These are phyloP conservation scores for Heterotis niloticus DNA, from an alignment of 2,113 vertebrate genomes.

Conservation along the genomic window DNA sequence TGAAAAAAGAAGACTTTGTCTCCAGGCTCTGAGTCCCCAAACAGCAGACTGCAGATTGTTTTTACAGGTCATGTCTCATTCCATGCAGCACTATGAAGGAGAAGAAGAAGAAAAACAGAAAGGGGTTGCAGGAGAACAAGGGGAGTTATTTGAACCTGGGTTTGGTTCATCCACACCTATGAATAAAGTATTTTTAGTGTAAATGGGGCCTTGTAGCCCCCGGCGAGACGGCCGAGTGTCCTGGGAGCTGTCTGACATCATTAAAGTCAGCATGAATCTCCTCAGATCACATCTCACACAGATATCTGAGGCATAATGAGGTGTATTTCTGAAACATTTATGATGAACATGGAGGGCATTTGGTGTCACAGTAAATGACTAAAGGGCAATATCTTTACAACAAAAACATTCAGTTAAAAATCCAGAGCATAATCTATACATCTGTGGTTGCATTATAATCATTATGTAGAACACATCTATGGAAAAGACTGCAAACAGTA, in stretches of 20 bases:
- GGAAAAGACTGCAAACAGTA: not conserved
- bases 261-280: constrained; percentile 39
- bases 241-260: constrained; percentile 45
- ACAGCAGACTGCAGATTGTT: not conserved
- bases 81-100: not conserved
- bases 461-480: not conserved
- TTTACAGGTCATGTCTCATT: not conserved
- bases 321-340: not conserved
- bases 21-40: not conserved
- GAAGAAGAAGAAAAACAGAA: not conserved
- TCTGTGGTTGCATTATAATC: not conserved
- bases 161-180: constrained; percentile 42
- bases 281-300: constrained; percentile 31
- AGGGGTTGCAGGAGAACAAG: not conserved
- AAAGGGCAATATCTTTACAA: not conserved
- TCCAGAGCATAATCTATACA: not conserved
- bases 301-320: constrained; percentile 1
- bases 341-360: not conserved
- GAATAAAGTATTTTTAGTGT: constrained; percentile 45
- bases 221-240: constrained; percentile 39
- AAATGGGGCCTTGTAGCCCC: constrained; percentile 33
- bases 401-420: not conserved
- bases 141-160: constrained; percentile 37
- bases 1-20: not conserved
- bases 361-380: constrained; percentile 10